Evolutionary conservation across 1,140 invertebrate species (phyloP), one percentile per base, ranked within the genome.

Genomic region (Druon quercuslanigerum): DNA sequence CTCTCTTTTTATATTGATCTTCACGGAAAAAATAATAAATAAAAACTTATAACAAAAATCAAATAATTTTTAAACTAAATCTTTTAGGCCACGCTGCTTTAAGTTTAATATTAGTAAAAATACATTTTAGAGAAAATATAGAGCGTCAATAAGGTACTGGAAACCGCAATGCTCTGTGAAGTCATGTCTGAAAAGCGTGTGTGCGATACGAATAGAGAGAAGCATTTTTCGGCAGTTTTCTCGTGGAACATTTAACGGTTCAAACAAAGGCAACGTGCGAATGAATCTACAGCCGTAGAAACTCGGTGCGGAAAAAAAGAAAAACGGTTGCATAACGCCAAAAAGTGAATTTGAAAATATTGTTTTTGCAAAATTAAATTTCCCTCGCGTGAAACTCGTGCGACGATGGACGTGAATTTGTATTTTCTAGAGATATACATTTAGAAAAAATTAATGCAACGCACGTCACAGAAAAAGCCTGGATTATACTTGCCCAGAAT

Each of bases 301-400:
- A 73, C 60, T 60, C 51, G 16, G 50, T 13, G 60, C 40, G 19
- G 33, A 33, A 56, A 72, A 75, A 75, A 50, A 13, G 13, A 33
- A 56, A 72, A 75, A 75, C 57, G 20, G 13, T n/a, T n/a, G 12
- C n/a, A 33, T 19, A 20, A 17, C 40, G 20, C 60, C 25, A 56
- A 80, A 77, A 75, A 77, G 57, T 72, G 74, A 77, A 80, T 80
- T 80, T 74, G 51, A 71, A 77, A 80, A 80, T 46, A 75, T 72
- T 80, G 72, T 80, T 80, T 73, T 77, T 66, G 54, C n/a, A 51
- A 73, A 80, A 80, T 77, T 77, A 66, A 80, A 80, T 80, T 80
- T 80, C 19, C 40, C 73, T 78, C 13, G 73, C 11, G 17, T 17
- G 56, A 25, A 50, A 51, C 19, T 6, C 16, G 14, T 51, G 19